phyloP scores from a whole-genome alignment of 2,797 vertebrate genomes.

The Crenichthys baileyi region DNA sequence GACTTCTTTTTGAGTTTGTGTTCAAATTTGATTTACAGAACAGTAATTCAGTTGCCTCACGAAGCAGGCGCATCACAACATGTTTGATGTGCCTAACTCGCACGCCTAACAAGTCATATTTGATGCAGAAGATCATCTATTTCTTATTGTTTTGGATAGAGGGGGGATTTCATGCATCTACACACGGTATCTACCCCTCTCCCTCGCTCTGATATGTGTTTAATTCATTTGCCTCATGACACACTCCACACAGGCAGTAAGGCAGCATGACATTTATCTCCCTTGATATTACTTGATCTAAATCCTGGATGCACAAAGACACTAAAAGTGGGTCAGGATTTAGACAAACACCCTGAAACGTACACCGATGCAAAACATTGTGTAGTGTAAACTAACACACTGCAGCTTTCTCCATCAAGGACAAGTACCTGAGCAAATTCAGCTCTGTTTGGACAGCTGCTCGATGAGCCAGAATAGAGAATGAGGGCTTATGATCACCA shows the following conservation, averaged over 20 bases:
- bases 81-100: slow-evolving; percentile 27
- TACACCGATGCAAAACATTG: slow-evolving; percentile 65
- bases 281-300: slow-evolving; percentile 64
- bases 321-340: slow-evolving; percentile 70
- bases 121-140: slow-evolving; percentile 30
- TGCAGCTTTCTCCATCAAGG: slow-evolving; percentile 47
- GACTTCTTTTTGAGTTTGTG: slow-evolving; percentile 33
- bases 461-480: slow-evolving; percentile 74
- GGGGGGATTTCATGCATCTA: slow-evolving; percentile 40
- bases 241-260: slow-evolving; percentile 43
- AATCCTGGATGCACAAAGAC: slow-evolving; percentile 68
- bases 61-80: slow-evolving; percentile 1
- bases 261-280: slow-evolving; percentile 43
- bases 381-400: slow-evolving; percentile 56
- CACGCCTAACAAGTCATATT: slow-evolving; percentile 22
- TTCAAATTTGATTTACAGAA: slow-evolving; percentile 30
- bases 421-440: slow-evolving; percentile 72
- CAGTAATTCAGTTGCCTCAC: slow-evolving; percentile 25
- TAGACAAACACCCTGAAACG: slow-evolving; percentile 49
- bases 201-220: slow-evolving; percentile 47
- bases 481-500: slow-evolving; percentile 68
- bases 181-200: slow-evolving; percentile 30
- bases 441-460: slow-evolving; percentile 77
- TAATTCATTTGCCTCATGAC: slow-evolving; percentile 47
- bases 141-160: slow-evolving; percentile 35